Percentiles rank a stretch among this genome's conserved stretches.
phyloP scores from a whole-genome alignment of 2,113 vertebrate species.

The Dipodomys merriami region DNA sequence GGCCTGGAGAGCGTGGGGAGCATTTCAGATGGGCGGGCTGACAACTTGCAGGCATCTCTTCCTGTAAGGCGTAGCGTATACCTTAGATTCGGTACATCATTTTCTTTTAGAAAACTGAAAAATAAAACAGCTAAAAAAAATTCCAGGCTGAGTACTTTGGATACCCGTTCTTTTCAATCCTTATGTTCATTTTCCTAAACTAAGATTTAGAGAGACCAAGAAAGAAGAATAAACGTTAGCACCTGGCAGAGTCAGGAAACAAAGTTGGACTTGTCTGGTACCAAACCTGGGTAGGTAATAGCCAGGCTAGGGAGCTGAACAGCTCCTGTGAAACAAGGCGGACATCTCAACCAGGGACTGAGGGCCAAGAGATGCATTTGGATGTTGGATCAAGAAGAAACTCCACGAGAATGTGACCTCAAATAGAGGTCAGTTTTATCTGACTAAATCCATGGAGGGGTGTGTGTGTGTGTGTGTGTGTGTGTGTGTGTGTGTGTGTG shows the following conservation, averaged over 20 bases:
- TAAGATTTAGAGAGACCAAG: neutral
- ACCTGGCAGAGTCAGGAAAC: neutral
- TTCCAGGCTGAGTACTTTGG: neutral
- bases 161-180: neutral
- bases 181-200: neutral
- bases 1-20: neutral
- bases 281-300: neutral
- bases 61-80: neutral
- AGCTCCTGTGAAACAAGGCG: neutral
- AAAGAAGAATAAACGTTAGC: neutral
- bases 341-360: neutral
- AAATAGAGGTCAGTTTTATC: neutral
- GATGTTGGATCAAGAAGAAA: no score
- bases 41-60: neutral
- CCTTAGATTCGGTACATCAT: no score
- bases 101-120: neutral
- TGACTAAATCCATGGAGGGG: no score
- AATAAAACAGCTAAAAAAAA: no score
- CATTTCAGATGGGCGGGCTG: neutral
- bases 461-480: neutral
- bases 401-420: neutral
- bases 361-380: rapidly evolving
- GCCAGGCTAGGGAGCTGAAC: neutral
- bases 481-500: neutral
- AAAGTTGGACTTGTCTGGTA: neutral